A percentile compares a stretch with the other conserved stretches of the same genome.
These are phyloP conservation scores for Microplitis mediator DNA, from an alignment of 1,140 invertebrate species.

Conservation along the genomic window DNA sequence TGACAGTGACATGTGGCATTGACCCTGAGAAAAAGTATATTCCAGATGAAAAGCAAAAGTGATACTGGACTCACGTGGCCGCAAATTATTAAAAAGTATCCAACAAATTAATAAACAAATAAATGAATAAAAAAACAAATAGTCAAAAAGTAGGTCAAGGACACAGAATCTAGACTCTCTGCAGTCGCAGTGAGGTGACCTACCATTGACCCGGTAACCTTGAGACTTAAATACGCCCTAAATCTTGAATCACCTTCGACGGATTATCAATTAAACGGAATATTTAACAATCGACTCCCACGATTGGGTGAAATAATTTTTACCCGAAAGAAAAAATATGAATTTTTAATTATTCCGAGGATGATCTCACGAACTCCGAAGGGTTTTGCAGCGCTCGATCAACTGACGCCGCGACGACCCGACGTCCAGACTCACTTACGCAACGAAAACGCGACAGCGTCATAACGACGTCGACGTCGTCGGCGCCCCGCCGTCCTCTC, in stretches of 20 bases:
- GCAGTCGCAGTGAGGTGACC: not conserved
- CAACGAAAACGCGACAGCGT: slow-evolving; percentile 36
- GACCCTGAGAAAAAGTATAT: slow-evolving; percentile 21
- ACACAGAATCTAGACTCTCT: not conserved
- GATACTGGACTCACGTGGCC: not conserved
- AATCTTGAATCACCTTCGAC: too few relatives aligned
- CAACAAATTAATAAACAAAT: too few relatives aligned
- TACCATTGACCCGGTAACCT: slow-evolving; percentile 1
- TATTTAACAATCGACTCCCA: not conserved
- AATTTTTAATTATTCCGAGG: not conserved
- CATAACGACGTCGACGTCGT: slow-evolving; percentile 31
- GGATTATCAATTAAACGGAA: not conserved
- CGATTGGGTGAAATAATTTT: too few relatives aligned
- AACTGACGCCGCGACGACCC: slow-evolving; percentile 46
- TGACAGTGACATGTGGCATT: slow-evolving; percentile 10
- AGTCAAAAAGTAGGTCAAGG: slow-evolving; percentile 5
- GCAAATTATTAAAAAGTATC: too few relatives aligned
- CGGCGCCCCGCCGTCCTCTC: slow-evolving; percentile 5
- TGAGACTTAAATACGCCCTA: not conserved
- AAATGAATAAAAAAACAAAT: not conserved
- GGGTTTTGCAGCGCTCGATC: slow-evolving; percentile 41
- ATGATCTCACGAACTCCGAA: slow-evolving; percentile 34
- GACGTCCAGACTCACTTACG: slow-evolving; percentile 49
- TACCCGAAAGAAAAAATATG: too few relatives aligned
- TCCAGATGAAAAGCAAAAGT: not conserved